Conservation (phyloP, 2,888 invertebrate species). For the Andrena hattorfiana region DNA sequence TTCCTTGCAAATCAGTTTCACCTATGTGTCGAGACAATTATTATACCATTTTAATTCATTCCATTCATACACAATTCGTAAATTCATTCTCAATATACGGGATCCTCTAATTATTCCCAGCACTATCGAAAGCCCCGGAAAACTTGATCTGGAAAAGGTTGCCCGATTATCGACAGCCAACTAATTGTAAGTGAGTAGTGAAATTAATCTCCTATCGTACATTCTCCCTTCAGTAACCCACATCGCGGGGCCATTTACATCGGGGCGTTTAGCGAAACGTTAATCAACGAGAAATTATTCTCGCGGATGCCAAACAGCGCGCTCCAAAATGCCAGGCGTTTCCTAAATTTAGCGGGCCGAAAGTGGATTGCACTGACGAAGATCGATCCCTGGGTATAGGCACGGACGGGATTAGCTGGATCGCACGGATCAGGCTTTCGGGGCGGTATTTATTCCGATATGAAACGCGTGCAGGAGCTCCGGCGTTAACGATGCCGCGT, state of each 20-base stretch:
- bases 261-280: neutral
- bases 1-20: too few species aligned
- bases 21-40: too few species aligned
- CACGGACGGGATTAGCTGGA: too few species aligned
- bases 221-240: neutral
- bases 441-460: too few species aligned
- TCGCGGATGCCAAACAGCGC: neutral
- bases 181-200: neutral
- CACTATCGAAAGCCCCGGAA: neutral
- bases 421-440: too few species aligned
- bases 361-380: too few species aligned
- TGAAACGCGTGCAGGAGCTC: too few species aligned
- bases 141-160: neutral
- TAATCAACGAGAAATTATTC: constrained; percentile 1
- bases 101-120: neutral
- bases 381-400: too few species aligned
- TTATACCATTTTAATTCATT: too few species aligned
- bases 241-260: neutral
- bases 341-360: too few species aligned
- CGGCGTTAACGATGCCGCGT: neutral
- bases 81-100: neutral
- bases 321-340: too few species aligned
- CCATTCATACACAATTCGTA: neutral
- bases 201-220: neutral
- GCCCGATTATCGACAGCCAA: neutral